A percentile compares a stretch with the other conserved stretches of the same genome.
Conservation (phyloP, 2,888 invertebrate species). For the Rotaria macrura region DNA sequence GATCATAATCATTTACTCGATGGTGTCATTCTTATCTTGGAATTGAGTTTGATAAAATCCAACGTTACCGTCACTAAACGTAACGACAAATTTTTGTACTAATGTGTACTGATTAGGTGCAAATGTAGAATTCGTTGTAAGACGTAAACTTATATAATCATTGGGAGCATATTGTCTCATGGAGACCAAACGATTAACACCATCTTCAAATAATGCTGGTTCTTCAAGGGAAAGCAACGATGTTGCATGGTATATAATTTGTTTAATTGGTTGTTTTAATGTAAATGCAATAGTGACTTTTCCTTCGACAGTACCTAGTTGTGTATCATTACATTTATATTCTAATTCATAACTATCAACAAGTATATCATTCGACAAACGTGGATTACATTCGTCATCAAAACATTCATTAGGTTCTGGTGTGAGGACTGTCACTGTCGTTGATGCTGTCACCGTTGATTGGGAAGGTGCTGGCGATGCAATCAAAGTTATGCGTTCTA, state of each 20-base stretch:
- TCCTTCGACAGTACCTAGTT: conserved; percentile 15
- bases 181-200: neutral
- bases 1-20: neutral
- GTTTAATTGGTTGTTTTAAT: conserved; percentile 20
- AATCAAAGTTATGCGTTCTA: neutral
- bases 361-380: neutral
- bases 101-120: neutral
- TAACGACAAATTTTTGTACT: neutral
- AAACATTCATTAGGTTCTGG: neutral
- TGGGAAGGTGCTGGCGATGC: neutral
- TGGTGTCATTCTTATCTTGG: neutral
- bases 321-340: neutral
- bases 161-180: neutral
- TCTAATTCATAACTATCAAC: neutral
- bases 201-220: neutral
- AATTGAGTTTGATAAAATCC: neutral
- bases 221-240: neutral
- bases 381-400: neutral
- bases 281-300: conserved; percentile 23
- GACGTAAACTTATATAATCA: neutral
- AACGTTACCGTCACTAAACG: neutral
- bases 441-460: too few relatives aligned
- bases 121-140: neutral
- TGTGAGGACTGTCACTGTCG: neutral
- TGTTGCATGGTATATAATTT: conserved; percentile 22